These are phyloP conservation scores for Gymnoscopelus braueri DNA, from an alignment of 2,797 vertebrate genomes.

Conservation along the genomic window DNA sequence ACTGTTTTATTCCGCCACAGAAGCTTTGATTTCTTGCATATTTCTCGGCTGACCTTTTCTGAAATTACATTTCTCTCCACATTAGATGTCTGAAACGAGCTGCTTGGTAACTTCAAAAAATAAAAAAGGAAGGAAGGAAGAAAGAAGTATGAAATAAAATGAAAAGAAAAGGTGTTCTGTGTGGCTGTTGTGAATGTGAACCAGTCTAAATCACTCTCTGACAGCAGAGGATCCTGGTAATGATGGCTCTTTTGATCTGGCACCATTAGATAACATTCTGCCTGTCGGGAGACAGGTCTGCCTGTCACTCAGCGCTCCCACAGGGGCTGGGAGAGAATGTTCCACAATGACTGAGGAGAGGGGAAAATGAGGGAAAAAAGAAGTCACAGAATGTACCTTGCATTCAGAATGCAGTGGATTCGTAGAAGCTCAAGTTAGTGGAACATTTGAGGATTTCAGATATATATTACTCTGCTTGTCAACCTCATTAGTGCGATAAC, in stretches of 20 bases:
- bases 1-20: conserved; percentile 18
- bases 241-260: conserved; percentile 73
- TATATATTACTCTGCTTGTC: conserved; percentile 37
- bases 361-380: conserved; percentile 9
- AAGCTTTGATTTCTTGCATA: conserved; percentile 53
- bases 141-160: no score
- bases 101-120: conserved; percentile 57
- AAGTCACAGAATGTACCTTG: conserved; percentile 28
- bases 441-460: conserved; percentile 7
- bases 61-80: conserved; percentile 23
- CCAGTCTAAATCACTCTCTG: conserved; percentile 59
- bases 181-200: conserved; percentile 54
- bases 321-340: conserved; percentile 44
- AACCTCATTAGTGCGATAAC: conserved; percentile 37
- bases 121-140: not conserved
- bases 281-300: conserved; percentile 59
- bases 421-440: conserved; percentile 27
- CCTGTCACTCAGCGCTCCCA: conserved; percentile 47
- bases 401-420: conserved; percentile 27
- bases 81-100: conserved; percentile 48
- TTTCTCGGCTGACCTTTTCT: conserved; percentile 66
- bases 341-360: conserved; percentile 18
- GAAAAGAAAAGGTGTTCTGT: not conserved
- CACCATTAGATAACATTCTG: conserved; percentile 71
- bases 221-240: conserved; percentile 60